Percentiles rank a stretch among this genome's conserved stretches.
Evolutionary conservation across 2,113 vertebrate species (phyloP).

Genomic region (Tychaedon coryphoeus): DNA sequence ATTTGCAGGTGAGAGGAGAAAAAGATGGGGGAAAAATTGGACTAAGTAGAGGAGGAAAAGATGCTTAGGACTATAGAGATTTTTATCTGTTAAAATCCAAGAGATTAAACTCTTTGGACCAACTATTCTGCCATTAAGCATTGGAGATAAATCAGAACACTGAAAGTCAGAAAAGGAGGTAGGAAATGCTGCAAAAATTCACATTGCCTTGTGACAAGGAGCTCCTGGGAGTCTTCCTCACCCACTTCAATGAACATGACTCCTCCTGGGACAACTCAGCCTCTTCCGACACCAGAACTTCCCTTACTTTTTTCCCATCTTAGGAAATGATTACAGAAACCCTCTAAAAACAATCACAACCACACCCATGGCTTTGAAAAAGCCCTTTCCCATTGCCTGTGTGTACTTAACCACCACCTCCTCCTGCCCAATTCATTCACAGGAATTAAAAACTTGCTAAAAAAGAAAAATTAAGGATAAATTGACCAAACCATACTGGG

Average conservation of each 20-base stretch:
- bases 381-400: not conserved
- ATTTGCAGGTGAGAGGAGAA: not conserved
- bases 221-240: not conserved
- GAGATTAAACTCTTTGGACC: not conserved
- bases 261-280: not conserved
- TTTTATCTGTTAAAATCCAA: not conserved
- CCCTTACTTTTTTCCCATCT: not conserved
- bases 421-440: not conserved
- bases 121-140: not conserved
- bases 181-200: not conserved
- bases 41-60: not conserved
- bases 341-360: not conserved
- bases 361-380: not conserved
- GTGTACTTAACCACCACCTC: not conserved
- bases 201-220: fast-evolving
- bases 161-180: not conserved
- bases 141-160: not conserved
- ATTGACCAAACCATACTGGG: fast-evolving
- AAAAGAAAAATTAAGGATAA: not conserved
- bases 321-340: not conserved
- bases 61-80: not conserved
- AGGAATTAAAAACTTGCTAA: not conserved
- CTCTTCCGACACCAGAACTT: not conserved
- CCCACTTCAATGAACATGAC: not conserved
- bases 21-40: not conserved